phyloP scores from a whole-genome alignment of 2,888 invertebrate species.

The Hyalella azteca region DNA sequence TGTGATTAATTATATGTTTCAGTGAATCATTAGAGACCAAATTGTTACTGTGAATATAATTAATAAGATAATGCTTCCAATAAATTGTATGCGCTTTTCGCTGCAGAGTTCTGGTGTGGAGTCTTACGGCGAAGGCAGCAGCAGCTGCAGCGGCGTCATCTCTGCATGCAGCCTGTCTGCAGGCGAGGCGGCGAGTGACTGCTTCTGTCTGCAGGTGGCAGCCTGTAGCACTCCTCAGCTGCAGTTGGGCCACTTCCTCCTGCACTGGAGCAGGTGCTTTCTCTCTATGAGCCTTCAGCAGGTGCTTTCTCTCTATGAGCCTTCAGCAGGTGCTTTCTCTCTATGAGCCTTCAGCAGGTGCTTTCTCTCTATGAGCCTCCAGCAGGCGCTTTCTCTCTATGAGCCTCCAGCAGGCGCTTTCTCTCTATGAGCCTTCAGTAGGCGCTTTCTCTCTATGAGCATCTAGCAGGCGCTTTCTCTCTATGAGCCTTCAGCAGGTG shows the following conservation, averaged over 20 bases:
- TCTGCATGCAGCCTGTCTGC: neutral
- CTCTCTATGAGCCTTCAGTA: too few relatives aligned
- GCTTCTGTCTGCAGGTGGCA: constrained; percentile 48
- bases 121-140: constrained; percentile 41
- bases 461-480: too few relatives aligned
- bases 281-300: neutral
- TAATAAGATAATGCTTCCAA: too few relatives aligned
- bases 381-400: too few relatives aligned
- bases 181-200: constrained; percentile 47
- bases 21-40: too few relatives aligned
- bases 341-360: constrained; percentile 41
- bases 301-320: constrained; percentile 20
- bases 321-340: constrained; percentile 42
- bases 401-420: too few relatives aligned
- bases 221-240: constrained; percentile 40
- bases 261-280: constrained; percentile 54
- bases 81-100: too few relatives aligned
- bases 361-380: neutral
- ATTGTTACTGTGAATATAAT: too few relatives aligned
- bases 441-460: too few relatives aligned
- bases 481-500: too few relatives aligned
- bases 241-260: constrained; percentile 50
- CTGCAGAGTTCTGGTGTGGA: constrained; percentile 38
- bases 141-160: neutral
- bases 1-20: too few relatives aligned